Base-by-base conservation (phyloP, 2,797 vertebrate genomes). In the Neoniphon sammara region DNA sequence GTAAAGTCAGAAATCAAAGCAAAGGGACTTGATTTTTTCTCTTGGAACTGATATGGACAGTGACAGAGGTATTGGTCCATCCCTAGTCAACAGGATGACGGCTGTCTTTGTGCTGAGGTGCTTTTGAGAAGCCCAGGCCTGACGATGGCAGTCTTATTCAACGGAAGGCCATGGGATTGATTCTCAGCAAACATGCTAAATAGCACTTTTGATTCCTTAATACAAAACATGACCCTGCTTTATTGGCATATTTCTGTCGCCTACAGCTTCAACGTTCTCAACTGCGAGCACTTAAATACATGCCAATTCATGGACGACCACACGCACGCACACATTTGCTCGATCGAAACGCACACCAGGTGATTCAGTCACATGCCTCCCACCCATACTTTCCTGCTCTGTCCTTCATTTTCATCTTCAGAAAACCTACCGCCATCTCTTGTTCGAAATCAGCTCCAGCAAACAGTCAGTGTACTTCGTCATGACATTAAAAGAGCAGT, bases 201-300 rank as follows among this genome's bases (percentile, higher is more conserved):
- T 57, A 57, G 39, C 7, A 55, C 12, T 36, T 66, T 39, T 55
- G 44, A 63, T 62, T 34, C 68, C 72, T 65, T 78, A 66, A 67
- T 74, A 78, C 52, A 66, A 82, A 74, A 78, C 71, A 31, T 11
- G 54, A 86, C 77, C 70, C 78, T 82, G 82, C 69, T 84, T 55
- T 71, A 58, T 81, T 84, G 60, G 64, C 47, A 58, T 74, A 56
- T 70, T 66, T 66, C 62, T 68, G 57, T 58, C 73, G 42, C 76
- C 74, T 73, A 75, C 49, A 77, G 71, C 71, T 77, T 73, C 52
- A 52, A 62, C 49, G 52, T 52, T 27, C 65, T 78, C 34, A 73
- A 78, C 64, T 27, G n/a, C 61, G 71, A 50, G 42, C 44, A 66
- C 44, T 61, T 77, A 53, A 81, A 72, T 68, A 75, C 67, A 67